Evolutionary conservation across 1,140 invertebrate species (phyloP).

Genomic region (Trachymyrmex cornetzi): DNA sequence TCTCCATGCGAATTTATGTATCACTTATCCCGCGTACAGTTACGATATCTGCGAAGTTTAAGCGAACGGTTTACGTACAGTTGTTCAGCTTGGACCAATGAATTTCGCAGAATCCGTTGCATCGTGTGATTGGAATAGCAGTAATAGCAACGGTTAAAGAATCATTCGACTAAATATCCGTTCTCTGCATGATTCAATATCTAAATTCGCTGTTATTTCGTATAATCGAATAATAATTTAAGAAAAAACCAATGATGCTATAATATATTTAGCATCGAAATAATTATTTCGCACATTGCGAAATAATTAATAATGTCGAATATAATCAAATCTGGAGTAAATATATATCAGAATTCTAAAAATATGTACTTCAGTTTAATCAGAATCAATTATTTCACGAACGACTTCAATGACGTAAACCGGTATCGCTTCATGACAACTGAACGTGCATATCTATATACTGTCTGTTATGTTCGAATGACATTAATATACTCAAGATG

Average conservation of each 20-base stretch:
- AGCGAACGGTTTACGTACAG: not conserved
- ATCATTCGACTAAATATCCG: not conserved
- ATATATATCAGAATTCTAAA: not conserved
- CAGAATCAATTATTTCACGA: constrained; percentile 4
- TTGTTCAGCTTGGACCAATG: not conserved
- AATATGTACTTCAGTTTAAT: not conserved
- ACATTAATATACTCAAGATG: not conserved
- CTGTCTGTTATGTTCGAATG: not conserved
- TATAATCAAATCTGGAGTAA: not conserved
- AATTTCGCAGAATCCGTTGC: constrained; percentile 39
- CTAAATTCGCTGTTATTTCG: not conserved
- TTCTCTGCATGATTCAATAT: not conserved
- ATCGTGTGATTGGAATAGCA: constrained; percentile 1
- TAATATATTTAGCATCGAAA: not conserved
- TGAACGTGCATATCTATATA: not conserved
- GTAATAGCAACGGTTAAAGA: not conserved
- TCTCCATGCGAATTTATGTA: constrained; percentile 55
- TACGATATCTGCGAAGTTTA: constrained; percentile 13
- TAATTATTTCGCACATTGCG: not conserved
- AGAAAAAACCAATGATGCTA: not conserved
- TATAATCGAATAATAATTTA: not conserved
- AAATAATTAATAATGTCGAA: not conserved
- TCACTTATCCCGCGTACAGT: constrained; percentile 43
- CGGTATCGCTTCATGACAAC: not conserved
- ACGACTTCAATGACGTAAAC: not conserved